Percentiles rank a stretch among this genome's conserved stretches.
Conservation (phyloP, 2,113 vertebrate genomes). For the Halcyon senegalensis region DNA sequence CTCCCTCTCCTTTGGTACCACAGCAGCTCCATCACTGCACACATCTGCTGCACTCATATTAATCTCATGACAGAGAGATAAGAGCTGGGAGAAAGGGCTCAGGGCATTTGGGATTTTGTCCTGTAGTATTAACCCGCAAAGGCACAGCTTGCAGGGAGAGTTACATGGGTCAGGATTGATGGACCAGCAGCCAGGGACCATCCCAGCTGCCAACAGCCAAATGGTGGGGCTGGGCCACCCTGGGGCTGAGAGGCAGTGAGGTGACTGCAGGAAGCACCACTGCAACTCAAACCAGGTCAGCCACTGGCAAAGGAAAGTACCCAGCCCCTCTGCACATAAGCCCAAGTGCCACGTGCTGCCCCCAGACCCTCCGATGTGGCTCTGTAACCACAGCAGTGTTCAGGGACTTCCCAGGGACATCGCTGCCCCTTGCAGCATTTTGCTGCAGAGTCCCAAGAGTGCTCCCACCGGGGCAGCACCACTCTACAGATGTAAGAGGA, state of each 20-base stretch:
- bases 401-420: neutral
- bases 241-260: neutral
- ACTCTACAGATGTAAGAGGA: slow-evolving; percentile 50
- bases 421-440: neutral
- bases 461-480: neutral
- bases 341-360: neutral
- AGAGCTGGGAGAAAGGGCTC: neutral
- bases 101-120: neutral
- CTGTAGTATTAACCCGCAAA: neutral
- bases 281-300: neutral
- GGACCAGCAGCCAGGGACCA: neutral
- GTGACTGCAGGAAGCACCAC: neutral
- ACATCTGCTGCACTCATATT: neutral
- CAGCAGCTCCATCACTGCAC: neutral
- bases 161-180: neutral
- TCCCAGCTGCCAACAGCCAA: neutral
- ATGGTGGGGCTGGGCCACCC: neutral
- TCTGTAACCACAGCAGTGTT: accelerated
- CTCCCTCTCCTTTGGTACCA: neutral
- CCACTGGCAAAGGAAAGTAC: neutral
- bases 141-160: neutral
- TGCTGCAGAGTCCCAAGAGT: accelerated
- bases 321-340: neutral
- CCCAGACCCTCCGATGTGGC: neutral
- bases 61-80: neutral